Percentiles rank a stretch among this genome's conserved stretches.
phyloP scores from a whole-genome alignment of 2,888 invertebrate genomes.

The Patella ulyssiponensis region DNA sequence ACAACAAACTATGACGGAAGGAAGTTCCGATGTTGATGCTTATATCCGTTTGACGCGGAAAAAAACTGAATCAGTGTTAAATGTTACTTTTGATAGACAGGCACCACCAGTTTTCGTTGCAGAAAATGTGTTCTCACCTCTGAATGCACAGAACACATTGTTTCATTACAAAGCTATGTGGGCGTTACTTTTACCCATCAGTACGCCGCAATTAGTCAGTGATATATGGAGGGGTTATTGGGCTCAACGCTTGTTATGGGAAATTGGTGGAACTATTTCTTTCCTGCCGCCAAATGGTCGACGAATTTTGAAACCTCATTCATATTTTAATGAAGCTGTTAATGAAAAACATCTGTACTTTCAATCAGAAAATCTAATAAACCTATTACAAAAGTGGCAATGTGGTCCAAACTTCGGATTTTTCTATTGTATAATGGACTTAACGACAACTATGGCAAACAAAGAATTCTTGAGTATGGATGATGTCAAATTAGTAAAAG shows the following conservation, averaged over 20 bases:
- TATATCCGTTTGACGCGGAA: conserved; percentile 48
- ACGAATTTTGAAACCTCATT: conserved; percentile 37
- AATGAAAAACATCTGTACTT: neutral
- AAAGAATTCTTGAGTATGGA: conserved; percentile 45
- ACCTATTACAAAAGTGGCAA: conserved; percentile 5
- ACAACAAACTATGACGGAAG: conserved; percentile 54
- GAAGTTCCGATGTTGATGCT: conserved; percentile 61
- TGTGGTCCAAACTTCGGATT: neutral
- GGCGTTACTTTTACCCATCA: conserved; percentile 48
- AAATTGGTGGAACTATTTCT: conserved; percentile 42
- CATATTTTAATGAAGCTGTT: neutral
- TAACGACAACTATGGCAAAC: conserved; percentile 8
- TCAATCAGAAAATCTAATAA: neutral
- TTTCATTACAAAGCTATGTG: conserved; percentile 52
- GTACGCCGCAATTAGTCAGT: conserved; percentile 44
- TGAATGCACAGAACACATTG: conserved; percentile 59
- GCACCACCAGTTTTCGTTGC: conserved; percentile 51
- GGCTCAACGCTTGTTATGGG: conserved; percentile 50
- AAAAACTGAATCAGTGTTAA: conserved; percentile 23
- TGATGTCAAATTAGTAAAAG: conserved; percentile 37
- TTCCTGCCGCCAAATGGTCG: conserved; percentile 44
- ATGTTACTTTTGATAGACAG: conserved; percentile 46
- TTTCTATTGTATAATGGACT: conserved; percentile 3
- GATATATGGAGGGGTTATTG: conserved; percentile 60
- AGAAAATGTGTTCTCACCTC: conserved; percentile 45